Evolutionary conservation across 35 echinoderm and acorn worm genomes (phyloP).

Genomic region (Acanthaster planci): DNA sequence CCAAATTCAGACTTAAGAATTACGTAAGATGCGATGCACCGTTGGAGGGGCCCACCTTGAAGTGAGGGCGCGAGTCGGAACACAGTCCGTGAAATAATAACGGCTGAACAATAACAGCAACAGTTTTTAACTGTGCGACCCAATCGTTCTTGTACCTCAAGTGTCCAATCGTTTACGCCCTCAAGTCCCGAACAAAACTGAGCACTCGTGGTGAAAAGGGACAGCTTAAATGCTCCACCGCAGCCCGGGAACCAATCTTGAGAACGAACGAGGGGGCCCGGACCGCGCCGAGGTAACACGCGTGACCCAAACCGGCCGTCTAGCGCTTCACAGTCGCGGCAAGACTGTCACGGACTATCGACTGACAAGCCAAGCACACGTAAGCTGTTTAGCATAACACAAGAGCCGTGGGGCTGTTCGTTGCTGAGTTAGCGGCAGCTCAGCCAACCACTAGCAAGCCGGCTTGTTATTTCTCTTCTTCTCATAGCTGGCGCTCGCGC

Average conservation of each 20-base stretch:
- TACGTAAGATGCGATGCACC: no score
- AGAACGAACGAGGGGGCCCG: not conserved
- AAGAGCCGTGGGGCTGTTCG: not conserved
- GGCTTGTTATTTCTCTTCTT: no score
- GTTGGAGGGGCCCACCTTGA: no score
- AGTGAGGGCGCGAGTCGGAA: no score
- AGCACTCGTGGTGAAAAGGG: not conserved
- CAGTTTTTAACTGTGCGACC: no score
- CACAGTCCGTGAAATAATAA: no score
- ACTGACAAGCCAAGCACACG: conserved; percentile 3
- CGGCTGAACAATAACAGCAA: no score
- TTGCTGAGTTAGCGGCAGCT: no score
- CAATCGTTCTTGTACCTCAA: not conserved
- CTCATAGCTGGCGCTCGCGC: no score
- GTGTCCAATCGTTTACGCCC: not conserved
- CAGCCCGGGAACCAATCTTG: not conserved
- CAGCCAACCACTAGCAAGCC: no score
- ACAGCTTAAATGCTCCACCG: not conserved
- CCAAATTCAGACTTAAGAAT: no score
- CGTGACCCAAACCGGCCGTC: not conserved
- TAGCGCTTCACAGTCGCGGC: not conserved
- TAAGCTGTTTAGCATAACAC: conserved; percentile 25
- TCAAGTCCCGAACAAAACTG: not conserved
- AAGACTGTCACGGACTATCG: not conserved
- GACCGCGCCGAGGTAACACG: not conserved